Evolutionary conservation across 53 echinoderm and acorn worm genomes (phyloP), one percentile per base, ranked within the genome.

Genomic region (Apostichopus leukothele): DNA sequence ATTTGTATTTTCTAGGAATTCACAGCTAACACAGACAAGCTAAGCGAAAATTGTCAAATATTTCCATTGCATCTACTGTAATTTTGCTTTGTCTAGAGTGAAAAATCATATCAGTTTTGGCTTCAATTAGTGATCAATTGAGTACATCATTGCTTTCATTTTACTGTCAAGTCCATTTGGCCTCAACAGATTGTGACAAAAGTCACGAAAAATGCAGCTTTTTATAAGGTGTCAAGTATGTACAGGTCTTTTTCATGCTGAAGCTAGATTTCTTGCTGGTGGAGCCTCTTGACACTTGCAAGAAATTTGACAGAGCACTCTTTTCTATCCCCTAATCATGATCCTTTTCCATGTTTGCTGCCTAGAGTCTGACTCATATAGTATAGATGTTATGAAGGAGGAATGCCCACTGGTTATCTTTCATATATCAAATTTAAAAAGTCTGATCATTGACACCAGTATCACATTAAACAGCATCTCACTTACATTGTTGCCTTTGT

Each of bases 271-370:
- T 18, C 6, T 19, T n/a, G 13, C 18, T 71, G 18, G 14, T 16
- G 59, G 59, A 23, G n/a, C 81, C 53, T 51, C 55, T 81, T 81
- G 81, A 81, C 81, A 55, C 81, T 51, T n/a, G 81, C 55, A 22
- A 81, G 81, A 81, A 81, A 81, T 51, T 53, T 9, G 59, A 81
- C 55, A 81, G 81, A 10, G 81, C 20, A 16, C 55, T 54, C 51
- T 81, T 81, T 57, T 81, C 81, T 71, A 7, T 81, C 81, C 53
- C 81, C 81, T 81, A 81, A 54, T 59, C 50, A 54, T 71, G 6
- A n/a, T 55, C 22, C 22, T 19, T 20, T 18, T 59, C 55, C n/a
- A 55, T 81, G 81, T 10, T 57, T 20, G 55, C 81, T 53, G 81
- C 81, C 23, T 7, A 57, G 59, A 81, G 81, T 71, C 16, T 81